Evolutionary conservation across 2,113 vertebrate species (phyloP).

Genomic region (Heterotis niloticus): DNA sequence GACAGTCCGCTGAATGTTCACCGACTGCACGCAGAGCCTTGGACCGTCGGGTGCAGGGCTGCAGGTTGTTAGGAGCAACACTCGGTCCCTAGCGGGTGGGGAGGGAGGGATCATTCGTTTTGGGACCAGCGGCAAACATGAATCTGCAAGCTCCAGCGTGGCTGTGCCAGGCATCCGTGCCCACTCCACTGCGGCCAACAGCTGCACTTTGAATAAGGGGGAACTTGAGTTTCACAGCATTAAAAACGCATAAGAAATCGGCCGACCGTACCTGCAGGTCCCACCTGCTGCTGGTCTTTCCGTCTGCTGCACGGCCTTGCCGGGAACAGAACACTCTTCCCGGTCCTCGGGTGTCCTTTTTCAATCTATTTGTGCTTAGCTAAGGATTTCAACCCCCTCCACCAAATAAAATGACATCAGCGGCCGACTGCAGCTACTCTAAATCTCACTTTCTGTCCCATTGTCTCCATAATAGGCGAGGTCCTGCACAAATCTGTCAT

Average conservation of each 20-base stretch:
- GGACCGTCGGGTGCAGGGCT: not conserved
- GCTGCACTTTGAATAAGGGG: not conserved
- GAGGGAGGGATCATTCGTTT: not conserved
- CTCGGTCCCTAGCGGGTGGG: not conserved
- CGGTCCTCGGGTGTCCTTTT: not conserved
- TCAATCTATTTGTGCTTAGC: not conserved
- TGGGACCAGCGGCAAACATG: not conserved
- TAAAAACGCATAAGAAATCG: no score
- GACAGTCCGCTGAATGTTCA: no score
- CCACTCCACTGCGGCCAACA: no score
- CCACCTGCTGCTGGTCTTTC: not conserved
- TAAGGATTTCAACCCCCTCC: not conserved
- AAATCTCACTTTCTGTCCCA: no score
- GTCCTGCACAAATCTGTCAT: no score
- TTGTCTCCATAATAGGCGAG: no score
- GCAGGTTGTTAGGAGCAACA: no score
- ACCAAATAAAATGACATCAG: not conserved
- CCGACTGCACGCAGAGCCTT: not conserved
- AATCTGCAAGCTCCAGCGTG: slow-evolving; percentile 1
- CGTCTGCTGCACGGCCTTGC: not conserved
- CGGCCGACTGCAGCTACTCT: no score
- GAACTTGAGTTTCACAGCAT: not conserved
- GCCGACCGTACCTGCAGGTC: not conserved
- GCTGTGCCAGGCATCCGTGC: not conserved
- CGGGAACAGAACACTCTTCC: not conserved